These are phyloP conservation scores for Entomyzon cyanotis DNA, from an alignment of 2,113 vertebrate genomes.

Conservation along the genomic window DNA sequence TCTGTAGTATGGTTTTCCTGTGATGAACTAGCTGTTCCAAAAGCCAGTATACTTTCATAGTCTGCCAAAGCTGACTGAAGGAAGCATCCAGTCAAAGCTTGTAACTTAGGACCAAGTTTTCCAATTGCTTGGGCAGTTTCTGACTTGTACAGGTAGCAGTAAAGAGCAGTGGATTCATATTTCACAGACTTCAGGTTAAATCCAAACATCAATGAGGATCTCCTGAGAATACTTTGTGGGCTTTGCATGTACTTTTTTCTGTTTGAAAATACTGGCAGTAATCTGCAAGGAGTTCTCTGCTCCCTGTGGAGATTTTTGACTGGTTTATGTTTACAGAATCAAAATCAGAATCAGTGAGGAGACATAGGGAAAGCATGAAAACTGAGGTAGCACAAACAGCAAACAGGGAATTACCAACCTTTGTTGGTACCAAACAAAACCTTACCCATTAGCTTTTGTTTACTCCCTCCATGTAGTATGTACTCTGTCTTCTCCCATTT, in stretches of 20 bases:
- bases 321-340: constrained; percentile 10
- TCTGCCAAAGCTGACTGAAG: constrained; percentile 43
- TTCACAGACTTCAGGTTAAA: constrained; percentile 18
- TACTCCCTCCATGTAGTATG: not conserved
- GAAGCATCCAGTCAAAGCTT: constrained; percentile 35
- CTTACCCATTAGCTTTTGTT: not conserved
- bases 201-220: not conserved
- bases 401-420: not conserved
- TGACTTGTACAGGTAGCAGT: constrained; percentile 33
- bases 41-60: constrained; percentile 5
- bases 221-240: constrained; percentile 6
- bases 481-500: constrained; percentile 3
- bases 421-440: not conserved
- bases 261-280: not conserved
- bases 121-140: constrained; percentile 22
- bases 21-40: constrained; percentile 26
- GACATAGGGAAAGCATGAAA: not conserved
- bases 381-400: not conserved
- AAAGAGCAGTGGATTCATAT: constrained; percentile 26
- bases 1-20: not conserved
- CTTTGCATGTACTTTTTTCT: not conserved
- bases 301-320: not conserved
- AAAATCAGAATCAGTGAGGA: not conserved
- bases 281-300: not conserved
- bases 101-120: constrained; percentile 16